Conservation (phyloP, 92 coral and sea anemone species). For the Nematostella vectensis region DNA sequence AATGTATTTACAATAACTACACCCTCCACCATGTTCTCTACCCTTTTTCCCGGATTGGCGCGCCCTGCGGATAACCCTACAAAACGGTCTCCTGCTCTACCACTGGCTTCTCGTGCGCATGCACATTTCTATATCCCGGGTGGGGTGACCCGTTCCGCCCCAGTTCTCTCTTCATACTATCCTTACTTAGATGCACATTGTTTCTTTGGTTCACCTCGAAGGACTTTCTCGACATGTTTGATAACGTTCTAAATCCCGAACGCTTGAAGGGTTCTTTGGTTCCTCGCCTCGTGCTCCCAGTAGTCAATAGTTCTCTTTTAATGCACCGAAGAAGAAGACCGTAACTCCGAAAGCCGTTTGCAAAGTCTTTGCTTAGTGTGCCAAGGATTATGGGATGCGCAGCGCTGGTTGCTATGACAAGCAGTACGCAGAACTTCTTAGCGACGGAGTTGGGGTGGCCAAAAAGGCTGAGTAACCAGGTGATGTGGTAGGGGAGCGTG, state of each 20-base stretch:
- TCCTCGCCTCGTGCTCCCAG: neutral
- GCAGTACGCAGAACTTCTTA: constrained; percentile 80
- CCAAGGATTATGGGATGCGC: constrained; percentile 89
- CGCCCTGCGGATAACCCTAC: no score
- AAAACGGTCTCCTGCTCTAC: no score
- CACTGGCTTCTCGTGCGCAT: no score
- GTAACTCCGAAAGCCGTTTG: constrained; percentile 44
- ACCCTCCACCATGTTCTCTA: no score
- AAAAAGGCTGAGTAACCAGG: constrained; percentile 71
- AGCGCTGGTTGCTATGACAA: constrained; percentile 74
- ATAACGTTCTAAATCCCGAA: neutral
- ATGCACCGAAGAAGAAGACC: constrained; percentile 7
- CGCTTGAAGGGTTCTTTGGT: neutral
- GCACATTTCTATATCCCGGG: no score
- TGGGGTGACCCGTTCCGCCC: no score
- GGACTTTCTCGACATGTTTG: neutral
- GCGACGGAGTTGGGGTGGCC: constrained; percentile 71
- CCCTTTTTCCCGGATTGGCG: no score
- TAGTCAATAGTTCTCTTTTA: neutral
- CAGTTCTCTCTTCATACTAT: no score
- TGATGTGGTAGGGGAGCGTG: constrained; percentile 84
- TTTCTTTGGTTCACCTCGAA: no score
- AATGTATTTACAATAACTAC: no score
- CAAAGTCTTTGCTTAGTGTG: constrained; percentile 69
- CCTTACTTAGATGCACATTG: no score